Evolutionary conservation across 2,888 invertebrate genomes (phyloP), one percentile per base, ranked within the genome.

Genomic region (Chamaedrilus cognettii): DNA sequence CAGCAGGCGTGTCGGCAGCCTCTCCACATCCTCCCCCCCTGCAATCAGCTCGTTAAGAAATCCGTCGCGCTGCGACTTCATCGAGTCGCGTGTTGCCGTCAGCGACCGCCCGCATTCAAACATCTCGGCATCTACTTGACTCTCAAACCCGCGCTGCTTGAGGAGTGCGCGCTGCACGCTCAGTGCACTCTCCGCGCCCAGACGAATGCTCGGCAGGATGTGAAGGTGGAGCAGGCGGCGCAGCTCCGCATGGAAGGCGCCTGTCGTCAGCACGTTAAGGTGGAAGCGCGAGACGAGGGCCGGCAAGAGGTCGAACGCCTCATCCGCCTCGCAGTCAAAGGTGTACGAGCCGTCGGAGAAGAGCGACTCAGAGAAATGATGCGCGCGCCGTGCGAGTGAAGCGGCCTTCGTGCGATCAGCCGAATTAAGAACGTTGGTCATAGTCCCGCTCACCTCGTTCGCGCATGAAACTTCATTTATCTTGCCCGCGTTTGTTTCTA

Each of bases 141-240:
- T 50, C 3, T 59, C 35, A 5, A 64, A 42, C 2, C 49, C 50
- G 26, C 66, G 49, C 3, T 62, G 60, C 26, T 63, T 49, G 1
- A 63, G 60, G 19, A 61, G 35, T 11, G 64, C 74, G 19, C 69
- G 64, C 33, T 70, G 49, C 30, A 79, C 67, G 7, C 65, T 63
- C 1, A 71, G 60, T 1, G 72, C 52, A 62, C 80, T 77, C n/a
- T 72, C 72, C 4, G 60, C 56, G 3, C 67, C 66, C 26, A 80
- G 74, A 4, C 69, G 70, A 15, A 81, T 72, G 26, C 73, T 68
- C 2, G 80, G 80, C 2, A 81, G 71, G 26, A 81, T 74, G 59
- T 76, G 77, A 23, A 77, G 76, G 69, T 81, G 80, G 2, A 81
- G 68, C 59, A 80, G 71, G n/a, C 74, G 72, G 28, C 73, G 60